phyloP scores from a whole-genome alignment of 1,140 invertebrate genomes.

The Achroia grisella region DNA sequence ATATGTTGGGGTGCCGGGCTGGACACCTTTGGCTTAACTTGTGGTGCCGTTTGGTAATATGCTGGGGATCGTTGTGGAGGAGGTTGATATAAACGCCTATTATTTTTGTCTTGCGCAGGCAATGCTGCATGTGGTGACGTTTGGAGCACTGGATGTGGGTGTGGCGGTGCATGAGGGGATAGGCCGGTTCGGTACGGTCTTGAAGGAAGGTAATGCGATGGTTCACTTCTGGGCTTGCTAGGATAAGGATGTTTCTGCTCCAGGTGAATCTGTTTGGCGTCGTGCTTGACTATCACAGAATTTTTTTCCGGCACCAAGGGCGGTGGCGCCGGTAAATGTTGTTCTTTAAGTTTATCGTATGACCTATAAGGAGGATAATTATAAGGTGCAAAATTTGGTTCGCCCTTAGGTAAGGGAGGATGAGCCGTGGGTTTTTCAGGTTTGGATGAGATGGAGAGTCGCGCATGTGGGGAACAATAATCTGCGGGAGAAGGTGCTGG shows the following conservation, averaged over 20 bases:
- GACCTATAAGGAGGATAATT: slow-evolving; percentile 69
- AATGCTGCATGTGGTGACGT: slow-evolving; percentile 72
- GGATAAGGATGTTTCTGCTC: slow-evolving; percentile 77
- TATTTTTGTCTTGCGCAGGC: slow-evolving; percentile 76
- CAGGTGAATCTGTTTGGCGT: slow-evolving; percentile 76
- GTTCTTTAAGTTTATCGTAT: slow-evolving; percentile 73
- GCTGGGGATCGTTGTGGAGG: slow-evolving; percentile 83
- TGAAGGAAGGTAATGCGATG: slow-evolving; percentile 78
- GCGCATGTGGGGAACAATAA: slow-evolving; percentile 35
- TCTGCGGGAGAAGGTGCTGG: slow-evolving; percentile 52
- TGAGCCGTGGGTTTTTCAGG: slow-evolving; percentile 75
- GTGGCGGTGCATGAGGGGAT: slow-evolving; percentile 66
- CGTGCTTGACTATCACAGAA: slow-evolving; percentile 86
- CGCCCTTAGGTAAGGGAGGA: slow-evolving; percentile 78
- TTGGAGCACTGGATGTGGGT: slow-evolving; percentile 72
- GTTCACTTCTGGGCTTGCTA: slow-evolving; percentile 76
- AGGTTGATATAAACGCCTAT: slow-evolving; percentile 81
- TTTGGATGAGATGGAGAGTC: slow-evolving; percentile 53
- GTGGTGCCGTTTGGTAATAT: slow-evolving; percentile 69
- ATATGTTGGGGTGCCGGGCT: slow-evolving; percentile 86
- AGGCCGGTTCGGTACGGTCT: slow-evolving; percentile 76
- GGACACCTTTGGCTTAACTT: slow-evolving; percentile 83
- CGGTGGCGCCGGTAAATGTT: slow-evolving; percentile 75
- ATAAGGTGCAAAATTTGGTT: slow-evolving; percentile 82
- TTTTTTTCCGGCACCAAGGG: slow-evolving; percentile 80